Evolutionary conservation across 1,140 invertebrate genomes (phyloP), one percentile per base, ranked within the genome.

Genomic region (Harpegnathos saltator): DNA sequence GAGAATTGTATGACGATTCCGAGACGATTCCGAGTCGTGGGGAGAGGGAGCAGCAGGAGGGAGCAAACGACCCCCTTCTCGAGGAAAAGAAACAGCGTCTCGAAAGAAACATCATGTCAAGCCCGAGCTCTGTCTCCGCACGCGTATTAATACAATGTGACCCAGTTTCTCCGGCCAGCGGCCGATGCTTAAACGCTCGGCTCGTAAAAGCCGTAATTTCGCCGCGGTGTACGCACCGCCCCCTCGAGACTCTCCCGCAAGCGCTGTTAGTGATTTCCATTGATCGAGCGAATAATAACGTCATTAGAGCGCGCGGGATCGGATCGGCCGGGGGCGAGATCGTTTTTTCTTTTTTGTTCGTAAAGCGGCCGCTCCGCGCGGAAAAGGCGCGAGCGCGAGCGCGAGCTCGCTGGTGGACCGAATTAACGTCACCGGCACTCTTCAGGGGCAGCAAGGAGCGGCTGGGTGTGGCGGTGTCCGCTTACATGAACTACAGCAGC

Each of bases 401-500:
- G 38, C 48, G 14, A 52, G 50, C 69, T 59, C 52, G 75, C 65
- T n/a, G n/a, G 14, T 29, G n/a, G n/a, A 48, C 62, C 48, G 48
- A 66, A 65, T 59, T 80, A 80, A 80, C 75, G 75, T 80, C 71
- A 80, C 44, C 66, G 17, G 69, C n/a, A n/a, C 33, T 90, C 89
- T 91, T 85, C 92, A 96, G 96, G 92, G 96, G 97, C 54, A 96
- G 96, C 89, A 96, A 97, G 88, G 97, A 98, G 85, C 95, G 98
- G 72, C 95, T 98, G 24, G 98, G 97, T 58, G 97, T 98, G 58
- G 96, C 98, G 82, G 96, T 99, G 74, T 97, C 98, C 15, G 97
- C 98, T 11, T 99, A 98, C 94, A 98, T 98, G 97, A 97, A 98
- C 94, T 99, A 99, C 94, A 98, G 97, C 85, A 98, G 97, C 91